phyloP scores from a whole-genome alignment of 2,113 vertebrate species.

The Trematocara macrostoma region DNA sequence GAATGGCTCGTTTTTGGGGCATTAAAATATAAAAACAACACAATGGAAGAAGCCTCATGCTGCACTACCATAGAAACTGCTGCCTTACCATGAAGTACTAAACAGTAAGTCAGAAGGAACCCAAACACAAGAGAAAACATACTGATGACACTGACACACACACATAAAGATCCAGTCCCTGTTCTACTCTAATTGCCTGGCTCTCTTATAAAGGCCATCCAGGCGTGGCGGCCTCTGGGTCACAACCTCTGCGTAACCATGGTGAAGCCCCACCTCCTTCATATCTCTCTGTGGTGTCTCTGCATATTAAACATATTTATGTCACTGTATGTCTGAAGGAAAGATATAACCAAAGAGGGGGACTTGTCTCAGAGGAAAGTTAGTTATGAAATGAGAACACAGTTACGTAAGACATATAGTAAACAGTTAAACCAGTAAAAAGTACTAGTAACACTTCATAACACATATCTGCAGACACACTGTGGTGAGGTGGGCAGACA shows the following conservation, averaged over 20 bases:
- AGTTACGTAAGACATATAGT: neutral
- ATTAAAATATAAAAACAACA: neutral
- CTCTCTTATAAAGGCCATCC: constrained; percentile 54
- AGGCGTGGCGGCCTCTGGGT: constrained; percentile 48
- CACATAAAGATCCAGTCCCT: constrained; percentile 2
- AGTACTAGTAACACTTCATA: neutral
- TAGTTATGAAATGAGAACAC: neutral
- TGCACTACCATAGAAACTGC: neutral
- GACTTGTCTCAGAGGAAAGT: neutral
- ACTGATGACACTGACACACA: neutral
- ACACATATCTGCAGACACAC: neutral
- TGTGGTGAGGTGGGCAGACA: neutral
- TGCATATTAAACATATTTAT: constrained; percentile 46
- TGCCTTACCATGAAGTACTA: neutral
- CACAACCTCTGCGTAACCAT: constrained; percentile 55
- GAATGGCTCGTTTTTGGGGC: neutral
- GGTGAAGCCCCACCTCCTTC: constrained; percentile 55
- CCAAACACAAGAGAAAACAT: neutral
- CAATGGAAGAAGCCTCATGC: neutral
- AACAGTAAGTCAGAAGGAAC: neutral
- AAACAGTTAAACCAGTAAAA: neutral
- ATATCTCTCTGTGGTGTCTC: constrained; percentile 40
- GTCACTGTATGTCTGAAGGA: neutral
- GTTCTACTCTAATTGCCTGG: constrained; percentile 56
- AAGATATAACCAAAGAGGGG: neutral